A percentile compares a stretch with the other conserved stretches of the same genome.
phyloP scores from a whole-genome alignment of 2,888 invertebrate species.

The Ophioninae sp. region DNA sequence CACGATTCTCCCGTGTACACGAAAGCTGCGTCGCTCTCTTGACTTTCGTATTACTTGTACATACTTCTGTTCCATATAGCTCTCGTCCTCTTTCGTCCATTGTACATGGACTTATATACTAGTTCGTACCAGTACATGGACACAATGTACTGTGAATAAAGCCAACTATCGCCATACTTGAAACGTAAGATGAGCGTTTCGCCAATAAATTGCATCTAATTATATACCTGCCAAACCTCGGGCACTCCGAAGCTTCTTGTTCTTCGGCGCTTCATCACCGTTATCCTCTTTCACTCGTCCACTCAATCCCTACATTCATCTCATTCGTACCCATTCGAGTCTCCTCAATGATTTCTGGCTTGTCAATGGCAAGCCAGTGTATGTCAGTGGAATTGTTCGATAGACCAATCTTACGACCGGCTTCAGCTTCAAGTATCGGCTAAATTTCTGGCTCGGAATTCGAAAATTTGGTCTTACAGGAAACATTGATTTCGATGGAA shows the following conservation, averaged over 20 bases:
- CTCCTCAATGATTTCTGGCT: slow-evolving; percentile 11
- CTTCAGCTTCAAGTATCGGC: neutral
- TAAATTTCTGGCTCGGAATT: neutral
- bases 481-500: no score
- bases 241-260: neutral
- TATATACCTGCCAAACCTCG: slow-evolving; percentile 49
- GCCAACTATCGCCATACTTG: slow-evolving; percentile 22
- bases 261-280: neutral
- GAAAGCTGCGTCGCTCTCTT: slow-evolving; percentile 20
- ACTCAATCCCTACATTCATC: neutral
- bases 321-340: slow-evolving; percentile 7
- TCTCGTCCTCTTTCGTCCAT: neutral
- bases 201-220: slow-evolving; percentile 60
- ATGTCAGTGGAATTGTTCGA: neutral
- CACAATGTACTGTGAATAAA: slow-evolving; percentile 11
- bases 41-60: slow-evolving; percentile 42
- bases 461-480: neutral
- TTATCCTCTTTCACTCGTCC: neutral
- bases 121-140: neutral
- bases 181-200: slow-evolving; percentile 54
- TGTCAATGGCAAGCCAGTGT: neutral
- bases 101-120: slow-evolving; percentile 9
- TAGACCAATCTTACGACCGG: neutral
- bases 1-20: slow-evolving; percentile 28
- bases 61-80: neutral